Percentiles rank a stretch among this genome's conserved stretches.
Evolutionary conservation across 2,888 invertebrate species (phyloP).

Genomic region (Mellilla xanthometata): DNA sequence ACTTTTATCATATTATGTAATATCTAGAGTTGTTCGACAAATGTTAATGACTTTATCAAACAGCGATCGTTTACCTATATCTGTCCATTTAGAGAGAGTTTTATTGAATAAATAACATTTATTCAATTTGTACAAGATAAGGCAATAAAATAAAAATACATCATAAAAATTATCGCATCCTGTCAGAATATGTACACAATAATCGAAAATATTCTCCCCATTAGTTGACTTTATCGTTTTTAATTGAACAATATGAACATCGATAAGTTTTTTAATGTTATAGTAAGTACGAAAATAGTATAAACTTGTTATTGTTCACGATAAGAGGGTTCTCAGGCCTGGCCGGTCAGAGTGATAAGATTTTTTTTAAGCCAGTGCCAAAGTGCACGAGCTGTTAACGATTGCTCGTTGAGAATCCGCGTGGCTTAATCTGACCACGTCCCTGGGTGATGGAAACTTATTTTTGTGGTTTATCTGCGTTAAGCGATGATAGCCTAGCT

Average conservation of each 20-base stretch:
- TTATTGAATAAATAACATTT: too few relatives aligned
- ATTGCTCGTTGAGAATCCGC: background rate
- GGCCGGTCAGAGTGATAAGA: background rate
- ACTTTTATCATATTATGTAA: too few relatives aligned
- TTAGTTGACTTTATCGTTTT: conserved; percentile 5
- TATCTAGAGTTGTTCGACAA: too few relatives aligned
- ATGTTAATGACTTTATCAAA: too few relatives aligned
- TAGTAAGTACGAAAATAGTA: conserved; percentile 1
- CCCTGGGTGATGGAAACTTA: background rate
- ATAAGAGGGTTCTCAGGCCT: background rate
- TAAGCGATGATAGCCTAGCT: too few relatives aligned
- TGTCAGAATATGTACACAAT: background rate
- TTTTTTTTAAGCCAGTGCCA: background rate
- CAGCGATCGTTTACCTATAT: too few relatives aligned
- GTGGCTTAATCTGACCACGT: background rate
- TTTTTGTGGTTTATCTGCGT: too few relatives aligned
- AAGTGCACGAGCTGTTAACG: background rate
- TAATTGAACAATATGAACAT: conserved; percentile 2
- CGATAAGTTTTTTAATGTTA: conserved; percentile 6
- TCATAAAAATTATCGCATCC: too few relatives aligned
- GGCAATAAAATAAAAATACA: too few relatives aligned
- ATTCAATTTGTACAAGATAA: too few relatives aligned
- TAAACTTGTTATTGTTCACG: background rate
- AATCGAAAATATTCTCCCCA: conserved; percentile 3
- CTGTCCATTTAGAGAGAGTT: too few relatives aligned